Base-by-base conservation (phyloP, 1,140 invertebrate species). In the Asbolus verrucosus region DNA sequence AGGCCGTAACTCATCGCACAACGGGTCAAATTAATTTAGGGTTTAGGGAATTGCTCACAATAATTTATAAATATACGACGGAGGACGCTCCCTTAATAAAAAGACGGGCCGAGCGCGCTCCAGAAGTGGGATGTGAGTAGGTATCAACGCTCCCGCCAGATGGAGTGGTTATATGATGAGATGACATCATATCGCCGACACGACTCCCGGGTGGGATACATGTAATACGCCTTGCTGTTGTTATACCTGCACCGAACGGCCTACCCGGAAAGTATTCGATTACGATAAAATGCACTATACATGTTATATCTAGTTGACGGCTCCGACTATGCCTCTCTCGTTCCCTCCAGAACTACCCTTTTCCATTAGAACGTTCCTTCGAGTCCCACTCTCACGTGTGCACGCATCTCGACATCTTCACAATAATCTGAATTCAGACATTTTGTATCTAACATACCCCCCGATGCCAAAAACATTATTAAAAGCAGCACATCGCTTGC, bases 11-110 rank as follows among this genome's bases (percentile, higher is more conserved):
- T 77, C 76, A 77, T 77, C 66, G 71, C 60, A 66, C 72, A 75
- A 76, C 76, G 75, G 76, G 76, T 76, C 73, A 77, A 77, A 77
- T 77, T 77, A 77, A 77, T 77, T 77, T 75, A 63, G 71, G 66
- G 65, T 69, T 73, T 73, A 50, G 69, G 71, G 69, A 69, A 73
- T 73, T 71, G 71, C 67, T 66, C 41, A 65, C 71, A 70, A 70
- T 70, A 72, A 72, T 72, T 72, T 66, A 72, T 69, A 72, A 50
- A 60, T 65, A 54, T 65, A 72, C 43, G 36, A 38, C 61, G 19
- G 33, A 36, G 33, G 33, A 54, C 46, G 46, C 27, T 54, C 46
- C 46, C 46, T 54, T 54, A 54, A 54, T 54, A 54, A 54, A 54
- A 54, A 54, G 9, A 21, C 0, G 11, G 2, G 27, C n/a, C 19